Evolutionary conservation across 2,113 vertebrate genomes (phyloP).

Genomic region (Aegithalos caudatus): DNA sequence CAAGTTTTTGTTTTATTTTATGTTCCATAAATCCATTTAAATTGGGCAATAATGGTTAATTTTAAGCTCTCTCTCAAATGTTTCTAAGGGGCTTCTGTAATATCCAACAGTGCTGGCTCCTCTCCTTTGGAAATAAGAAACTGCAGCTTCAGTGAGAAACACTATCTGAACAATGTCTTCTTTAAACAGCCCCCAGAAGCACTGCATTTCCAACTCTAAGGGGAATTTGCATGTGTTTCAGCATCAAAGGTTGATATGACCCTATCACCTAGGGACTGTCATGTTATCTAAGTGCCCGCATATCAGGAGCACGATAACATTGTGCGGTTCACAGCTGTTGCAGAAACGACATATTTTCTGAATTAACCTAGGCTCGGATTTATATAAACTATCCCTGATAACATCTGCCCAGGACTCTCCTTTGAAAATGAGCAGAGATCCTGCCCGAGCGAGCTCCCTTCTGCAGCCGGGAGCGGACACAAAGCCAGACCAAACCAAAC

Average conservation of each 20-base stretch:
- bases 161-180: conserved; percentile 19
- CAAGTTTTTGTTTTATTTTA: conserved; percentile 2
- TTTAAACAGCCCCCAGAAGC: conserved; percentile 25
- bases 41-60: neutral
- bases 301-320: conserved; percentile 52
- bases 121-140: conserved; percentile 24
- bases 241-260: conserved; percentile 41
- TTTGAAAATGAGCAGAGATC: conserved; percentile 25
- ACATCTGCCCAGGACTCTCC: conserved; percentile 18
- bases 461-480: neutral
- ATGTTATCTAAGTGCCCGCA: conserved; percentile 38
- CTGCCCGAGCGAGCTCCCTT: neutral
- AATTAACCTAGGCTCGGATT: conserved; percentile 27
- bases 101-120: neutral
- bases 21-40: conserved; percentile 11
- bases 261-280: conserved; percentile 39
- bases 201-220: conserved; percentile 25
- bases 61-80: conserved; percentile 3
- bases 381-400: conserved; percentile 41
- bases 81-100: conserved; percentile 23
- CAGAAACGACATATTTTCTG: conserved; percentile 45
- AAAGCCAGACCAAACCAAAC: neutral
- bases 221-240: conserved; percentile 53
- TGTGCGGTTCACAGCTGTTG: conserved; percentile 26
- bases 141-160: neutral